phyloP scores from a whole-genome alignment of 2,888 invertebrate species.

The Mantis religiosa region DNA sequence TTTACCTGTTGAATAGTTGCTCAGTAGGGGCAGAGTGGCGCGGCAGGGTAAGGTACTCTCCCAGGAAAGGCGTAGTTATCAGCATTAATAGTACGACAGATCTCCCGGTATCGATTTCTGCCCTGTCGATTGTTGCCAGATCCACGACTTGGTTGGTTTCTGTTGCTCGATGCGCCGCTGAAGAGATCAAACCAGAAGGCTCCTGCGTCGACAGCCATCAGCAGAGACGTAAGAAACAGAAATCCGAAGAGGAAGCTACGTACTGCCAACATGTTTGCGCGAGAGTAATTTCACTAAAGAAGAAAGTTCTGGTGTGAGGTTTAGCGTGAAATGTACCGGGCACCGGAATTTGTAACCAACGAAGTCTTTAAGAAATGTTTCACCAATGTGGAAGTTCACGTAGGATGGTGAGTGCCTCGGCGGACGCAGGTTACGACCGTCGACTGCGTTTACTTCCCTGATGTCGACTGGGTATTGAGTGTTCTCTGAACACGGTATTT shows the following conservation, averaged over 20 bases:
- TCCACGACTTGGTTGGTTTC: background rate
- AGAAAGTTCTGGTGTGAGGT: background rate
- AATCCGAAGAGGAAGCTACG: background rate
- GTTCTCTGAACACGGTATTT: background rate
- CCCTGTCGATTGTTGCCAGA: constrained; percentile 5
- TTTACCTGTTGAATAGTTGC: background rate
- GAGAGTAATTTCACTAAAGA: background rate
- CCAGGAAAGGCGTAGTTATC: constrained; percentile 57
- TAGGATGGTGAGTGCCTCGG: background rate
- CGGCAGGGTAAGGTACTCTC: constrained; percentile 51
- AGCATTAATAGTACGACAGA: constrained; percentile 64
- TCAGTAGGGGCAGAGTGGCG: constrained; percentile 56
- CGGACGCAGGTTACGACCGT: background rate
- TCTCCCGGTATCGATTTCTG: constrained; percentile 59
- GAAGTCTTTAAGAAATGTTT: too few relatives aligned
- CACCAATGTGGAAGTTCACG: background rate
- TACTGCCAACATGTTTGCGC: background rate
- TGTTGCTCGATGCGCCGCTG: background rate
- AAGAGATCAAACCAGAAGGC: constrained; percentile 25
- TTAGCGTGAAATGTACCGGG: too few relatives aligned
- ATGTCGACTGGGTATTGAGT: background rate
- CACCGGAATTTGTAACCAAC: too few relatives aligned
- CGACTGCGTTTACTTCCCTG: background rate
- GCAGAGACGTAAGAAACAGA: background rate
- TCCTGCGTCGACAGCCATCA: background rate